Conservation (phyloP, 2,113 vertebrate genomes). For the Nycticorax nycticorax region DNA sequence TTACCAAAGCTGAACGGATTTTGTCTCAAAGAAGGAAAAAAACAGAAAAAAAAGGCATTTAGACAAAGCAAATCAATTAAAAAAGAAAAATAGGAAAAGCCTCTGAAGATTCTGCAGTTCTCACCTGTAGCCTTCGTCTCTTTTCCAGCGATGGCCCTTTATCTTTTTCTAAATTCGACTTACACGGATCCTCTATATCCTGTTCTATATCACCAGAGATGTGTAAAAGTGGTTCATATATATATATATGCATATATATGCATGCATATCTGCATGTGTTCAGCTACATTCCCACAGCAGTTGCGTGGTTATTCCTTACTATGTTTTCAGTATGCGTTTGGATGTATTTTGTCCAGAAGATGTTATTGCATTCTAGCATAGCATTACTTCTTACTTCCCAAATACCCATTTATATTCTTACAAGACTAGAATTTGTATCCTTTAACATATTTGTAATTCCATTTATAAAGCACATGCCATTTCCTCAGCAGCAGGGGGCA, state of each 20-base stretch:
- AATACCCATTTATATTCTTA: not conserved
- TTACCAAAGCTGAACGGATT: not conserved
- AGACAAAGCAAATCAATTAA: not conserved
- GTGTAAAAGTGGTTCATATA: not conserved
- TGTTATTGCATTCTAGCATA: not conserved
- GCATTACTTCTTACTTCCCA: not conserved
- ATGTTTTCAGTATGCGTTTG: not conserved
- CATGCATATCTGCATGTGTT: not conserved
- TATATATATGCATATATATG: not conserved
- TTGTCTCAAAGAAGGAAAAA: not conserved
- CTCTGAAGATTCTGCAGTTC: not conserved
- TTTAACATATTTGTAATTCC: slow-evolving; percentile 1
- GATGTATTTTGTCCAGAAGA: not conserved
- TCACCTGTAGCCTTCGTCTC: not conserved
- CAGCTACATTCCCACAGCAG: not conserved
- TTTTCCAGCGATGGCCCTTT: not conserved
- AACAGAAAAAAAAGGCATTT: not conserved
- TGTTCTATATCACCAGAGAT: not conserved
- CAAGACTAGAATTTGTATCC: slow-evolving; percentile 1
- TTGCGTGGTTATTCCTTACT: not conserved
- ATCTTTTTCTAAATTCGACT: not conserved
- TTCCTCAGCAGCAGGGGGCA: slow-evolving; percentile 48
- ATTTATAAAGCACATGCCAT: slow-evolving; percentile 31
- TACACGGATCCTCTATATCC: not conserved
- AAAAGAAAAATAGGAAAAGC: not conserved